Percentiles rank a stretch among this genome's conserved stretches.
phyloP scores from a whole-genome alignment of 2,888 invertebrate species.

The Amiota minor region DNA sequence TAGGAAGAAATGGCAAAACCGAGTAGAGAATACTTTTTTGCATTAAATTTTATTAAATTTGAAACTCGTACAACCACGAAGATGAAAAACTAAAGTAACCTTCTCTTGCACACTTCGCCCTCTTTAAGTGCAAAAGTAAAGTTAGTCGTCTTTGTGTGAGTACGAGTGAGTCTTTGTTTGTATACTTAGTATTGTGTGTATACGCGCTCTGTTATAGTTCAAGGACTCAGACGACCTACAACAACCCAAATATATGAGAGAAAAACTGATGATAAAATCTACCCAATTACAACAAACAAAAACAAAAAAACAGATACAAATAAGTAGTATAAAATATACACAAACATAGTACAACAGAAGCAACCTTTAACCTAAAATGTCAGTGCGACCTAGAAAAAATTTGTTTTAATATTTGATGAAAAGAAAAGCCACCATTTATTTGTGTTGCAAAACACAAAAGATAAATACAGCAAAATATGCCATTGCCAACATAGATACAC shows the following conservation, averaged over 20 bases:
- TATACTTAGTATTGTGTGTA: background rate
- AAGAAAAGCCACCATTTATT: background rate
- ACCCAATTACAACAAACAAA: background rate
- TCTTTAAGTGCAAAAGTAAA: background rate
- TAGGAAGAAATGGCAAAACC: too few relatives aligned
- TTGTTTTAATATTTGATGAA: slow-evolving; percentile 12
- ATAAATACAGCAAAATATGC: slow-evolving; percentile 17
- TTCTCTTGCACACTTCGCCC: slow-evolving; percentile 4
- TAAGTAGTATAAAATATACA: background rate
- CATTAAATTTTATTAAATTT: slow-evolving; percentile 20
- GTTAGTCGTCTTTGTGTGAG: slow-evolving; percentile 15
- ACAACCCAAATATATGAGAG: slow-evolving; percentile 8
- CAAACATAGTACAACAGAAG: background rate
- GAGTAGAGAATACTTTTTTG: background rate
- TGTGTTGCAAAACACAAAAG: slow-evolving; percentile 47
- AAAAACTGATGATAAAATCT: slow-evolving; percentile 2
- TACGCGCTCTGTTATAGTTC: slow-evolving; percentile 38
- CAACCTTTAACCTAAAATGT: slow-evolving; percentile 28
- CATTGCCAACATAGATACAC: slow-evolving; percentile 22
- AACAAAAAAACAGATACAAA: background rate
- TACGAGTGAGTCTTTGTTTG: slow-evolving; percentile 31
- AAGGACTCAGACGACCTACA: slow-evolving; percentile 39
- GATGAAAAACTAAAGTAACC: slow-evolving; percentile 14
- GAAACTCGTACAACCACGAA: background rate
- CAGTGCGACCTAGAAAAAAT: slow-evolving; percentile 19